Conservation (phyloP, 1,140 invertebrate genomes). For the Brachionus paranguensis region DNA sequence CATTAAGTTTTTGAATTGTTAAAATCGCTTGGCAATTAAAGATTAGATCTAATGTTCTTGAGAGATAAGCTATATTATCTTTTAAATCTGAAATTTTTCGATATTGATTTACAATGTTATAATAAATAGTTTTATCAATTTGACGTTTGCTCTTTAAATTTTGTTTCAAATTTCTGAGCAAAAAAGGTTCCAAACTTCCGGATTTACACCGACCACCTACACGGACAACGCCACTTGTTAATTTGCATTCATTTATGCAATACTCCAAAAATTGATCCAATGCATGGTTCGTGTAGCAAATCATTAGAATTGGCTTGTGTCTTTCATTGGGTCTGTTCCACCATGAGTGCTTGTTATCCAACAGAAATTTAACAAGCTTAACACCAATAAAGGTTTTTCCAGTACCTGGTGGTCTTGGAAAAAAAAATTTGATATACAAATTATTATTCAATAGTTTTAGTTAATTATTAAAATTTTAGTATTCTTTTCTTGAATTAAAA, state of each 20-base stretch:
- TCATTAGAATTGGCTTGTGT: slow-evolving; percentile 62
- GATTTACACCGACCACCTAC: not conserved
- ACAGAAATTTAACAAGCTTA: slow-evolving; percentile 61
- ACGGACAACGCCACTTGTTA: not conserved
- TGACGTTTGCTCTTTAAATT: not conserved
- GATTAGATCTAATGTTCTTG: not conserved
- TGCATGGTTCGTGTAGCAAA: slow-evolving; percentile 75
- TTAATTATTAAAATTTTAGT: no score
- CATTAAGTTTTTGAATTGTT: not conserved
- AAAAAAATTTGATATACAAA: slow-evolving; percentile 54
- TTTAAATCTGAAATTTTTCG: not conserved
- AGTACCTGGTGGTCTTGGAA: slow-evolving; percentile 69
- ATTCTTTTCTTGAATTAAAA: no score
- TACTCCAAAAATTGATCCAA: slow-evolving; percentile 61
- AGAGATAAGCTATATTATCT: not conserved
- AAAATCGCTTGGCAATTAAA: not conserved
- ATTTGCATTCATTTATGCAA: slow-evolving; percentile 42
- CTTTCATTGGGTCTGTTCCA: not conserved
- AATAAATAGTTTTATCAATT: not conserved
- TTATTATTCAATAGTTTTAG: slow-evolving; percentile 35
- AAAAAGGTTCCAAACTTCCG: not conserved
- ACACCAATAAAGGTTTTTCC: slow-evolving; percentile 73
- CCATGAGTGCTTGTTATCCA: slow-evolving; percentile 45
- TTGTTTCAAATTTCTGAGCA: not conserved
- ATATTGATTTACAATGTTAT: not conserved